Percentiles rank a stretch among this genome's conserved stretches.
These are phyloP conservation scores for Pipa parva DNA, from an alignment of 2,113 vertebrate genomes.

Conservation along the genomic window DNA sequence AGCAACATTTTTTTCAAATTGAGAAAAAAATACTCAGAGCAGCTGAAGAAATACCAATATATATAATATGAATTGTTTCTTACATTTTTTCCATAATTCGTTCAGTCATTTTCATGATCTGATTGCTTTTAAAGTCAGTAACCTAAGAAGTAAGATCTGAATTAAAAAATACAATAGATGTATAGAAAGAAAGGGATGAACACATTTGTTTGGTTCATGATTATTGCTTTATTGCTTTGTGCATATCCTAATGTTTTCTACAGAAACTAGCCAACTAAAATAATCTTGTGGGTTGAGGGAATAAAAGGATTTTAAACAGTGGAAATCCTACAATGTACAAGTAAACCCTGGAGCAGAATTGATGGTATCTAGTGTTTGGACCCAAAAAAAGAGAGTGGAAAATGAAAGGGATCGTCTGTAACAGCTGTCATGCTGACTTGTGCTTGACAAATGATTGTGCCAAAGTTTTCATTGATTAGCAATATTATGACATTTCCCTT, in stretches of 20 bases:
- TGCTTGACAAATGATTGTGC: constrained; percentile 74
- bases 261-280: neutral
- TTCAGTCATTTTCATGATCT: no score
- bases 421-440: constrained; percentile 65
- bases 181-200: no score
- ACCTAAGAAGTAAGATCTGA: no score
- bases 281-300: neutral
- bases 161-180: no score
- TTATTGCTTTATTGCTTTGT: constrained; percentile 39
- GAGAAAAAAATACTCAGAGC: no score
- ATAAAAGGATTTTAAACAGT: neutral
- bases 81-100: no score
- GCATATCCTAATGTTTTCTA: constrained; percentile 44
- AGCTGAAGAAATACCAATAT: no score
- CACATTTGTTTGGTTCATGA: constrained; percentile 47
- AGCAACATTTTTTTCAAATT: no score
- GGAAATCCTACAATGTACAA: constrained; percentile 12
- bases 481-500: constrained; percentile 77
- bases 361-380: constrained; percentile 39
- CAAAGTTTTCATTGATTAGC: constrained; percentile 75
- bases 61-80: no score
- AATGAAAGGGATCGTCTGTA: constrained; percentile 48
- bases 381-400: constrained; percentile 42
- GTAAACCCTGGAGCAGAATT: neutral
- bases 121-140: no score